A percentile compares a stretch with the other conserved stretches of the same genome.
Evolutionary conservation across 2,113 vertebrate genomes (phyloP).

Genomic region (Pelodiscus sinensis): DNA sequence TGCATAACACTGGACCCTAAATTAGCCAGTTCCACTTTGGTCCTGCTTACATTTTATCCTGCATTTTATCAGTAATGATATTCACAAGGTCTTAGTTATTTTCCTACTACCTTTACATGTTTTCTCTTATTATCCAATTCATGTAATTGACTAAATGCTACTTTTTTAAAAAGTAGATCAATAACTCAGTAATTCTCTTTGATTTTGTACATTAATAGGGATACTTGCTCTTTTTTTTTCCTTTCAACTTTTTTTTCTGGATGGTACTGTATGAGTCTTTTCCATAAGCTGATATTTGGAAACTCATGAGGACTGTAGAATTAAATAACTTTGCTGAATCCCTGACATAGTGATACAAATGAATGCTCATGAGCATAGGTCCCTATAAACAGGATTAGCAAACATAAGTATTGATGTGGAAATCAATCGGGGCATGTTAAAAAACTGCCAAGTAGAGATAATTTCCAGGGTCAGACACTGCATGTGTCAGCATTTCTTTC

Average conservation of each 20-base stretch:
- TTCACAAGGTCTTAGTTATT: neutral
- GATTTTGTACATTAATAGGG: neutral
- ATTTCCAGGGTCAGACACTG: neutral
- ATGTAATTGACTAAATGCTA: neutral
- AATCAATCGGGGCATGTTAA: neutral
- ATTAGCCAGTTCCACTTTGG: neutral
- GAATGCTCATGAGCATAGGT: neutral
- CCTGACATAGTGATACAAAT: neutral
- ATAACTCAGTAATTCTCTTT: neutral
- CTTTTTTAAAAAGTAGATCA: neutral
- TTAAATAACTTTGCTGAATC: neutral
- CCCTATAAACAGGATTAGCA: neutral
- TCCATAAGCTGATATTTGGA: neutral
- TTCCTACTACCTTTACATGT: neutral
- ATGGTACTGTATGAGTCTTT: neutral
- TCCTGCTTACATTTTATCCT: neutral
- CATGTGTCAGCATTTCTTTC: neutral
- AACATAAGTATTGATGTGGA: neutral
- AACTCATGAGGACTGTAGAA: neutral
- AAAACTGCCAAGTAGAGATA: neutral
- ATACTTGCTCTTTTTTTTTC: neutral
- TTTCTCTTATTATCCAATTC: rapidly evolving
- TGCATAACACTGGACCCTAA: neutral
- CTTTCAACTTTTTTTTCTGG: neutral
- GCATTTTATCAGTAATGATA: neutral